Base-by-base conservation (phyloP, 1,140 invertebrate genomes). In the Zaprionus ghesquierei region DNA sequence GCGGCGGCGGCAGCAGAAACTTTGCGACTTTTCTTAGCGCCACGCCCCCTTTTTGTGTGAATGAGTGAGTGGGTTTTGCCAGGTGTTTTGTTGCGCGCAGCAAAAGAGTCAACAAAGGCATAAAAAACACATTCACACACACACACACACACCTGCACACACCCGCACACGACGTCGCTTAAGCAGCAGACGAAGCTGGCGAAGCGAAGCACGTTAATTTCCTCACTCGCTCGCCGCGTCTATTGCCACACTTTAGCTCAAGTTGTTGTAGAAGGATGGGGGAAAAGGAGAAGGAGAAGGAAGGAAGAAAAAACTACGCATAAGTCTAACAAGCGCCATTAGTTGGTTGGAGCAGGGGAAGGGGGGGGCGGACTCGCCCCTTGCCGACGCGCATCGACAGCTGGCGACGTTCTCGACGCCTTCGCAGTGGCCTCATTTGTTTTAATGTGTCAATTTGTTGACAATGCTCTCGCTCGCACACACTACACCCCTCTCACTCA, bases 361-460 rank as follows among this genome's bases (percentile, higher is more conserved):
- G n/a, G n/a, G n/a, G n/a, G n/a, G n/a, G n/a, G n/a, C n/a, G 65
- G 56, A 8, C 27, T 29, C 65, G 51, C 46, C 62, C 74, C 8
- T 41, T 41, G 1, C n/a, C 79, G 41, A 22, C 46, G 38, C 15
- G 29, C 6, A 49, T 78, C 79, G 79, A 82, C 79, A 82, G 79
- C 75, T 82, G 79, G 56, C 77, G 38, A 58, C 33, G 65, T 84
- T 78, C 71, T 63, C 70, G 41, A 51, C 58, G 27, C 44, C 35
- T 65, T 65, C 70, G 66, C 76, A 82, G 73, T 89, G 84, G 84
- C 84, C 84, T 89, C 84, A 89, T 89, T 89, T 89, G 79, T 89
- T 89, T 89, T 89, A 89, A 89, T 89, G 84, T 89, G 84, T 89
- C 84, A 89, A 89, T 89, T 89, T 89, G 84, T 87, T 87, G 84